phyloP scores from a whole-genome alignment of 2,797 vertebrate genomes.

The Sebastes hubbsi region DNA sequence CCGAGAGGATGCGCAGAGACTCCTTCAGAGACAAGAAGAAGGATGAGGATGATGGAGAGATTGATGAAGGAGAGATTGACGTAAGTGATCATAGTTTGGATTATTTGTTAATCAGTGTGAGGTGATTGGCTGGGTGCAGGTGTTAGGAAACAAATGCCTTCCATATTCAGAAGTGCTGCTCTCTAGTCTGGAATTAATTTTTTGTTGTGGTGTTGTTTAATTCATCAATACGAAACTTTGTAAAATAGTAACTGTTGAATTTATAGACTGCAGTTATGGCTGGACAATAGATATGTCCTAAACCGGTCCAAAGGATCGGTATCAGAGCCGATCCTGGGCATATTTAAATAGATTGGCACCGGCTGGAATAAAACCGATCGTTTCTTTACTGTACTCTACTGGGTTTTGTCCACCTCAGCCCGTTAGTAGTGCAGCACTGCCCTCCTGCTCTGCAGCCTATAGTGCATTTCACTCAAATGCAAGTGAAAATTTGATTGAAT shows the following conservation, averaged over 20 bases:
- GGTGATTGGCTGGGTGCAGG: background rate
- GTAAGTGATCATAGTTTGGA: slow-evolving; percentile 82
- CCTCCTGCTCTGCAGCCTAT: background rate
- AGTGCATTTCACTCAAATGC: background rate
- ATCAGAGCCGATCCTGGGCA: background rate
- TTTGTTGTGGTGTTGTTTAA: background rate
- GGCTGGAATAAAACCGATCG: background rate
- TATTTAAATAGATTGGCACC: background rate
- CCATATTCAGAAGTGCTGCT: background rate
- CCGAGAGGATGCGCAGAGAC: slow-evolving; percentile 83
- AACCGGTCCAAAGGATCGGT: background rate
- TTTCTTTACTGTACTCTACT: background rate
- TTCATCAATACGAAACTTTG: background rate
- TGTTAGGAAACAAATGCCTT: background rate
- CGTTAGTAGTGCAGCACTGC: background rate
- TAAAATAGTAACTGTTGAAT: background rate
- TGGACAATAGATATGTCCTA: background rate
- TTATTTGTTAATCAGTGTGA: background rate
- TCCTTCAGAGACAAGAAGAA: slow-evolving; percentile 91
- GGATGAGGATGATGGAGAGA: slow-evolving; percentile 96
- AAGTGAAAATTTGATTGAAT: background rate
- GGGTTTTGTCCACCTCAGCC: background rate
- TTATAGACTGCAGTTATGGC: background rate
- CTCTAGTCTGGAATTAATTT: background rate
- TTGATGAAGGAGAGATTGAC: slow-evolving; percentile 98